Percentiles rank a stretch among this genome's conserved stretches.
phyloP scores from a whole-genome alignment of 1,140 invertebrate species.

The Eulimnadia texana region DNA sequence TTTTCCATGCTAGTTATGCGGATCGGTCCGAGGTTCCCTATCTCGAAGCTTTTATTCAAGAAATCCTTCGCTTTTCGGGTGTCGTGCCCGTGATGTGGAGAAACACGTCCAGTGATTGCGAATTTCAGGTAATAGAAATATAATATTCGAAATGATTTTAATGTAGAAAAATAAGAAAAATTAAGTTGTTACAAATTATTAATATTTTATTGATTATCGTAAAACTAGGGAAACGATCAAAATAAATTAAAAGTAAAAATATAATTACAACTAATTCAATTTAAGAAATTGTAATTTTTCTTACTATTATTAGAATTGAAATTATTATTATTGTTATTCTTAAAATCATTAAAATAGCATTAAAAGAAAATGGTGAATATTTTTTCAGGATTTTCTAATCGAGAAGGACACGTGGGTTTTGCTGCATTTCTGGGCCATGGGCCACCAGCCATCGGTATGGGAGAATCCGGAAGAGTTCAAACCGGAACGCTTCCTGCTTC shows the following conservation, averaged over 20 bases:
- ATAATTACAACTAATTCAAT: too few relatives aligned
- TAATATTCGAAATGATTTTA: too few relatives aligned
- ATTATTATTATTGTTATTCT: too few relatives aligned
- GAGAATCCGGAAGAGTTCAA: slow-evolving; percentile 26
- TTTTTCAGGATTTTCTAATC: slow-evolving; percentile 22
- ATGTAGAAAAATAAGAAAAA: background rate
- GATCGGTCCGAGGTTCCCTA: slow-evolving; percentile 3
- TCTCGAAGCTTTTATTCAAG: slow-evolving; percentile 11
- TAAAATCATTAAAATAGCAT: too few relatives aligned
- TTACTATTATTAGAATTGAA: too few relatives aligned
- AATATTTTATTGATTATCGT: background rate
- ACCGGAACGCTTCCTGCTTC: slow-evolving; percentile 26
- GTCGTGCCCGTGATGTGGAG: slow-evolving; percentile 14
- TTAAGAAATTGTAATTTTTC: too few relatives aligned
- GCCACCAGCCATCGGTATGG: slow-evolving; percentile 27
- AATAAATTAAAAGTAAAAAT: too few relatives aligned
- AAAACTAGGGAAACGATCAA: too few relatives aligned
- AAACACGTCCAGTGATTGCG: background rate
- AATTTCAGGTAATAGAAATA: background rate
- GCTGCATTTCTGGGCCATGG: slow-evolving; percentile 27
- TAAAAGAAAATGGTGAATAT: too few relatives aligned
- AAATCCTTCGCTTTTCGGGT: slow-evolving; percentile 7
- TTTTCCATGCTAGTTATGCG: background rate
- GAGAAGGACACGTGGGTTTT: slow-evolving; percentile 27
- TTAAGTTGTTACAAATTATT: background rate